Conservation (phyloP, 1,140 invertebrate genomes). For the Drosophila mojavensis region DNA sequence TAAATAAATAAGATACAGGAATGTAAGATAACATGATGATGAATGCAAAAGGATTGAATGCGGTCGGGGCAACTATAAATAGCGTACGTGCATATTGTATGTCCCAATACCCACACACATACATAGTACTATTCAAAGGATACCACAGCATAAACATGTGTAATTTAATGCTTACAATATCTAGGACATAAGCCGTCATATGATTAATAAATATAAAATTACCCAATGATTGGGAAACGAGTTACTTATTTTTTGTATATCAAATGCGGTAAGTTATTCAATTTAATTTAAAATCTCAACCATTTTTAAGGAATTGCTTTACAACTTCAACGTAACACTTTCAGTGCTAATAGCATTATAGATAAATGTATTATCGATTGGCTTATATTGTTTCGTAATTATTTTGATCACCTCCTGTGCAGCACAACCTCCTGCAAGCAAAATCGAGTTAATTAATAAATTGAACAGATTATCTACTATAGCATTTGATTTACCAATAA, state of each 20-base stretch:
- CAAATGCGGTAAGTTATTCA: neutral
- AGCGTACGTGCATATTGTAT: constrained; percentile 22
- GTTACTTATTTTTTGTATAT: neutral
- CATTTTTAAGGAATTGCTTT: constrained; percentile 43
- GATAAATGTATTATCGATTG: constrained; percentile 97
- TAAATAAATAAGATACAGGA: constrained; percentile 48
- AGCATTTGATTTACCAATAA: constrained; percentile 87
- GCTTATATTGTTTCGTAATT: constrained; percentile 98
- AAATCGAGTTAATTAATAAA: neutral
- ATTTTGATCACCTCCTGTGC: constrained; percentile 99
- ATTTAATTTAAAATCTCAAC: neutral
- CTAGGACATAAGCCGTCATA: constrained; percentile 39
- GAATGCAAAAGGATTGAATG: constrained; percentile 5
- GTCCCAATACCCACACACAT: constrained; percentile 13
- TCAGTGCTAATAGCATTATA: constrained; percentile 97
- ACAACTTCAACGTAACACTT: constrained; percentile 87
- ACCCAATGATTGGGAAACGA: constrained; percentile 22
- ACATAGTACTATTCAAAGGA: constrained; percentile 35
- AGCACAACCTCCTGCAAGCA: constrained; percentile 90
- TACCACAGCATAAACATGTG: constrained; percentile 38
- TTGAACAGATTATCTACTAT: neutral
- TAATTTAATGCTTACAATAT: constrained; percentile 52
- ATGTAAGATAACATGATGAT: constrained; percentile 49
- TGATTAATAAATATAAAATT: constrained; percentile 48
- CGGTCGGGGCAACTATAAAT: constrained; percentile 35